These are phyloP conservation scores for Rhopilema esculentum DNA, from an alignment of 30 jellyfish, hydroid and myxozoan genomes.

Conservation along the genomic window DNA sequence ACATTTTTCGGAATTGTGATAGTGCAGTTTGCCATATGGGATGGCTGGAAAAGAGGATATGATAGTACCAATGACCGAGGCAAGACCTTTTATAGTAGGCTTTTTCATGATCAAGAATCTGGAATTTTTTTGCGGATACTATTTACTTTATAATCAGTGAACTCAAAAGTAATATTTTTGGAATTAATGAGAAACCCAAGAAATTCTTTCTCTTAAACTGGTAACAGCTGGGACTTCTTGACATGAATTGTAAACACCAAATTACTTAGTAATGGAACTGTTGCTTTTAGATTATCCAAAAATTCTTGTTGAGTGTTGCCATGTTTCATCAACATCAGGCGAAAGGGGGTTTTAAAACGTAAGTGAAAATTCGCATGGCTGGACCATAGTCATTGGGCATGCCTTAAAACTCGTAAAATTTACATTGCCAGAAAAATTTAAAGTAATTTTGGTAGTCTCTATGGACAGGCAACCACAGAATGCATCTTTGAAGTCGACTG, in stretches of 20 bases:
- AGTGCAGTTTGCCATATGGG: conserved; percentile 38
- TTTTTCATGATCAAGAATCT: conserved; percentile 8
- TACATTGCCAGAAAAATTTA: conserved; percentile 19
- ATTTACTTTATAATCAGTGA: not conserved
- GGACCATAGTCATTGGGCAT: conserved; percentile 46
- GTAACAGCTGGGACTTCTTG: conserved; percentile 13
- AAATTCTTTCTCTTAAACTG: conserved; percentile 5
- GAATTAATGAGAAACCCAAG: conserved; percentile 36
- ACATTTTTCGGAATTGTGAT: conserved; percentile 15
- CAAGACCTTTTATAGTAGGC: conserved; percentile 16
- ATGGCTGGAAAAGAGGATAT: conserved; percentile 44
- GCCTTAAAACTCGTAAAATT: conserved; percentile 15
- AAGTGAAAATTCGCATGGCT: conserved; percentile 27
- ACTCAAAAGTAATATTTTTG: not conserved
- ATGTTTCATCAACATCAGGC: not conserved
- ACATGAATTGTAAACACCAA: conserved; percentile 33
- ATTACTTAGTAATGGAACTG: conserved; percentile 3
- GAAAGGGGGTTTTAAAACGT: conserved; percentile 25
- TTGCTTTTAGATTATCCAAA: not conserved
- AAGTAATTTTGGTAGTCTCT: conserved; percentile 30
- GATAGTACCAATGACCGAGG: conserved; percentile 33
- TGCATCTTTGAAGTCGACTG: conserved; percentile 59
- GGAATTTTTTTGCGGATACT: conserved; percentile 1
- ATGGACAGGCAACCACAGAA: conserved; percentile 33
- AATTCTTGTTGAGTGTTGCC: conserved; percentile 22